Percentiles rank a stretch among this genome's conserved stretches.
phyloP scores from a whole-genome alignment of 2,888 invertebrate genomes.

The Eupeodes luniger region DNA sequence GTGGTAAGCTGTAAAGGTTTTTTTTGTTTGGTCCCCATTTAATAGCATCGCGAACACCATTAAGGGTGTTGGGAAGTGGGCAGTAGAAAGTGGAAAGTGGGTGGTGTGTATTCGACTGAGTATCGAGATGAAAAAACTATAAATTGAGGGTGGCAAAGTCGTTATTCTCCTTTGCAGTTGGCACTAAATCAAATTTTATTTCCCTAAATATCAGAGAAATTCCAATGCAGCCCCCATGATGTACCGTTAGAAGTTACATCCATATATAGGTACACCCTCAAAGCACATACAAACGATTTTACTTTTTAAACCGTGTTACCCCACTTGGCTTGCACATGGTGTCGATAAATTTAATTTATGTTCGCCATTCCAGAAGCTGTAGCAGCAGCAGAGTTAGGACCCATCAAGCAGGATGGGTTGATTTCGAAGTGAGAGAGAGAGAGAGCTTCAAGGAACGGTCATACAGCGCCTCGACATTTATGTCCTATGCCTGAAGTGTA shows the following conservation, averaged over 20 bases:
- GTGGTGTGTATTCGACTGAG: neutral
- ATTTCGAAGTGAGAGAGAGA: neutral
- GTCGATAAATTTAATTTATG: slow-evolving; percentile 84
- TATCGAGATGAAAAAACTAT: slow-evolving; percentile 58
- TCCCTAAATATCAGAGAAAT: slow-evolving; percentile 78
- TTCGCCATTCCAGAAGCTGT: slow-evolving; percentile 45
- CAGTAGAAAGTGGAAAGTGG: neutral
- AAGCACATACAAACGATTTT: slow-evolving; percentile 16
- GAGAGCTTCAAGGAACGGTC: slow-evolving; percentile 49
- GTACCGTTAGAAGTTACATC: neutral
- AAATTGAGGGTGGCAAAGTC: slow-evolving; percentile 70
- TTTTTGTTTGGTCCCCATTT: neutral
- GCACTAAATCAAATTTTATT: slow-evolving; percentile 84
- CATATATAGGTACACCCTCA: neutral
- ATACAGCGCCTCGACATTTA: slow-evolving; percentile 60
- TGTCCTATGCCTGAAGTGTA: slow-evolving; percentile 51
- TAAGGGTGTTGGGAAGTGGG: neutral
- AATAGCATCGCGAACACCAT: slow-evolving; percentile 13
- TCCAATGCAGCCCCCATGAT: slow-evolving; percentile 51
- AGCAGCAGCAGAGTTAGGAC: neutral
- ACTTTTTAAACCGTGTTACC: slow-evolving; percentile 41
- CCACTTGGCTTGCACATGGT: slow-evolving; percentile 79
- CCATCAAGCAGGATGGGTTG: neutral
- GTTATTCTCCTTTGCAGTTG: slow-evolving; percentile 76
- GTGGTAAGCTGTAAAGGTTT: neutral